Percentiles rank a stretch among this genome's conserved stretches.
phyloP scores from a whole-genome alignment of 1,140 invertebrate genomes.

The Drosophila nebulosa region DNA sequence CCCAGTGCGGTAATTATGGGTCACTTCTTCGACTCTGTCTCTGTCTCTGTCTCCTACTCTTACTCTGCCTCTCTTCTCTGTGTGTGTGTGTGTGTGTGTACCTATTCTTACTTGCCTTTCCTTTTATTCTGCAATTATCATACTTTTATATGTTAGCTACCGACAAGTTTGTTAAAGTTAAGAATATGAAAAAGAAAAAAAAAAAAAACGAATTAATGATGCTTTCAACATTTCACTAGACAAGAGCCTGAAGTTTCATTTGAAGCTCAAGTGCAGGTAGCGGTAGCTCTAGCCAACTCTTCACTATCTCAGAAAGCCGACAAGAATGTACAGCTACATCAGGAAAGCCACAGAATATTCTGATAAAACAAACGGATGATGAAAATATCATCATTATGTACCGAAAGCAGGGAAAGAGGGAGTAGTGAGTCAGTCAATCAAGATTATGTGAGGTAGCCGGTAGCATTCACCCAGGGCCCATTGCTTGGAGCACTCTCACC shows the following conservation, averaged over 20 bases:
- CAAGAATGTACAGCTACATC: slow-evolving; percentile 64
- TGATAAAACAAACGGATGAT: slow-evolving; percentile 57
- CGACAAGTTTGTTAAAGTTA: slow-evolving; percentile 43
- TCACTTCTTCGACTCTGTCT: slow-evolving; percentile 36
- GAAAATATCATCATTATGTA: slow-evolving; percentile 50
- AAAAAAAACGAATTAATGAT: slow-evolving; percentile 62
- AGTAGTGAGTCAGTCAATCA: slow-evolving; percentile 39
- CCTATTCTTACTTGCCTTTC: neutral
- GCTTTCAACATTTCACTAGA: slow-evolving; percentile 78
- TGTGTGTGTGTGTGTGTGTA: too few relatives aligned
- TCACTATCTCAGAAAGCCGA: neutral
- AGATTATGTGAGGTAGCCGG: slow-evolving; percentile 36
- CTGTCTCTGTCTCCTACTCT: slow-evolving; percentile 10
- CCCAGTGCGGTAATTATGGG: slow-evolving; percentile 66
- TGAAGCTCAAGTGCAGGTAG: slow-evolving; percentile 28
- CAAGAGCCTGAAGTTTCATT: slow-evolving; percentile 42
- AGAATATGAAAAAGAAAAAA: slow-evolving; percentile 23
- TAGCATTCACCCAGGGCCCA: slow-evolving; percentile 1
- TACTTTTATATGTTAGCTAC: slow-evolving; percentile 32
- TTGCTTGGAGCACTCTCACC: too few relatives aligned
- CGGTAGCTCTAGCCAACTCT: slow-evolving; percentile 11
- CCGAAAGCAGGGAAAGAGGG: neutral
- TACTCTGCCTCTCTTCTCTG: slow-evolving; percentile 31
- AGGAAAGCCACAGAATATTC: slow-evolving; percentile 32
- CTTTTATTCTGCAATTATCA: slow-evolving; percentile 66